phyloP scores from a whole-genome alignment of 2,888 invertebrate genomes.

The Leptopilina myrica region DNA sequence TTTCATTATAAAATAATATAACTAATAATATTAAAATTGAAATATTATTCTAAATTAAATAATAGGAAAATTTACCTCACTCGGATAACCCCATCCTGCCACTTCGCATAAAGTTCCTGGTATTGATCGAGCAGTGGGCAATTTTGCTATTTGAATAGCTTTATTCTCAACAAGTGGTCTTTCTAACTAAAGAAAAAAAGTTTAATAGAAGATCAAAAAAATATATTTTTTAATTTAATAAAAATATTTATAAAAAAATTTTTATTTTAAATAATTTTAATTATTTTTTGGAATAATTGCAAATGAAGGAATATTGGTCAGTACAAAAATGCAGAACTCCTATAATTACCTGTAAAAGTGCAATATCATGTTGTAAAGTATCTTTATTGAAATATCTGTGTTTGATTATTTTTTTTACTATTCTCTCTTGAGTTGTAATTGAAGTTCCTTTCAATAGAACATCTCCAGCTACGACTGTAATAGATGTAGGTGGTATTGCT shows the following conservation, averaged over 20 bases:
- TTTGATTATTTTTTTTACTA: background rate
- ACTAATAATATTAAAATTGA: too few relatives aligned
- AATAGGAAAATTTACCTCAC: conserved; percentile 34
- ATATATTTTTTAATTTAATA: too few relatives aligned
- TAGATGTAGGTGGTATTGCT: background rate
- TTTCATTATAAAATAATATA: too few relatives aligned
- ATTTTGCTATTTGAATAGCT: background rate
- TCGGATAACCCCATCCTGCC: conserved; percentile 44
- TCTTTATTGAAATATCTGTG: background rate
- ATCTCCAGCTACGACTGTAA: background rate
- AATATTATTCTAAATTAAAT: too few relatives aligned
- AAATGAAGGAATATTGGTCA: too few relatives aligned
- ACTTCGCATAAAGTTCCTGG: conserved; percentile 77
- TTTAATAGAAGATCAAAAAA: too few relatives aligned
- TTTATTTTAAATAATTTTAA: too few relatives aligned
- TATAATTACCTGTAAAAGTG: conserved; percentile 14
- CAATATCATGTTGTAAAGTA: conserved; percentile 20
- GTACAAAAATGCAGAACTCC: background rate
- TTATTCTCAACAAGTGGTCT: background rate
- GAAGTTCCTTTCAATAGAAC: background rate
- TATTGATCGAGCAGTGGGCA: conserved; percentile 79
- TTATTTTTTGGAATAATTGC: too few relatives aligned
- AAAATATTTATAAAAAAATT: too few relatives aligned
- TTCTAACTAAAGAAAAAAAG: background rate
- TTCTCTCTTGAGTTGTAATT: background rate